A percentile compares a stretch with the other conserved stretches of the same genome.
phyloP scores from a whole-genome alignment of 1,140 invertebrate species.

The Harlomillsia oculata region DNA sequence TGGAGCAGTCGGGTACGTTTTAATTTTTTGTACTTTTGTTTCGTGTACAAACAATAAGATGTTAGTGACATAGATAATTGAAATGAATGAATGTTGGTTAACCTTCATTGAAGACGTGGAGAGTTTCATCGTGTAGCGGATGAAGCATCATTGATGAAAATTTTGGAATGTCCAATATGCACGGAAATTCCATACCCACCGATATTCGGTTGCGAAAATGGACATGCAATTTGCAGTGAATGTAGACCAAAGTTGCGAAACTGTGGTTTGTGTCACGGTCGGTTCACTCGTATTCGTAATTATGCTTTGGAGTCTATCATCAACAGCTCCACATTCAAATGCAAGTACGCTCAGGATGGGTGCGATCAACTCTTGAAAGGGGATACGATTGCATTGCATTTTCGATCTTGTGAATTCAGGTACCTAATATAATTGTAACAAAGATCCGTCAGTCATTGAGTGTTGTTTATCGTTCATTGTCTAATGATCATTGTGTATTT shows the following conservation, averaged over 20 bases:
- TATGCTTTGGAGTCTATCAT: neutral
- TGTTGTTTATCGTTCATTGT: neutral
- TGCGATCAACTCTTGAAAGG: neutral
- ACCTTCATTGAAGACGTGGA: no score
- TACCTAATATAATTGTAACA: neutral
- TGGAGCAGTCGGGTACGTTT: no score
- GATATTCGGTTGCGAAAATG: neutral
- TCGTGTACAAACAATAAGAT: no score
- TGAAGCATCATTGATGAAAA: neutral
- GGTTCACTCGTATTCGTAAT: neutral
- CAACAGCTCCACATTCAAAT: slow-evolving; percentile 1
- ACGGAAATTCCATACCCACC: neutral
- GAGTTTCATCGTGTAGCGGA: no score
- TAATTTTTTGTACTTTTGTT: no score
- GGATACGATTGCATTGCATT: neutral
- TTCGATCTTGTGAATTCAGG: neutral
- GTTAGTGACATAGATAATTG: no score
- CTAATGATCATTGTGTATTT: neutral
- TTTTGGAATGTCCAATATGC: slow-evolving; percentile 8
- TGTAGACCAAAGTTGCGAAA: neutral
- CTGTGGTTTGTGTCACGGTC: neutral
- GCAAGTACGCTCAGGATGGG: neutral
- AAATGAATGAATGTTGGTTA: no score
- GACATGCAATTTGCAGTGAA: slow-evolving; percentile 7
- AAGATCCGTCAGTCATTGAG: neutral